A percentile compares a stretch with the other conserved stretches of the same genome.
These are phyloP conservation scores for Aurelia sp. DNA, from an alignment of 30 jellyfish, hydroid and myxozoan genomes.

Conservation along the genomic window DNA sequence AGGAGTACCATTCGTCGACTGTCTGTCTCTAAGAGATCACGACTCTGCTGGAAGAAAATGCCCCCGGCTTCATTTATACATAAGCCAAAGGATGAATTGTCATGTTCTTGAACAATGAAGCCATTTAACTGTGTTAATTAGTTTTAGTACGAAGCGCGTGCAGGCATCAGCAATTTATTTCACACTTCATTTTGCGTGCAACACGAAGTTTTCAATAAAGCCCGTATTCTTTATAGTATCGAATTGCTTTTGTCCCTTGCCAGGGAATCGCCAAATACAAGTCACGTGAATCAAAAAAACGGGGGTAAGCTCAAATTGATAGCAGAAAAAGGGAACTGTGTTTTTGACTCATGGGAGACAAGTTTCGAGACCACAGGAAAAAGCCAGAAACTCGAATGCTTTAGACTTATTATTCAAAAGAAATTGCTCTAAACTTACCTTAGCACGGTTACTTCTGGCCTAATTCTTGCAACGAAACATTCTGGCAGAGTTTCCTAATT, in stretches of 20 bases:
- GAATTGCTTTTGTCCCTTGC: conserved; percentile 20
- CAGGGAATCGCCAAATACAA: conserved; percentile 43
- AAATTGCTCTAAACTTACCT: too few relatives aligned
- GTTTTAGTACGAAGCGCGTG: conserved; percentile 47
- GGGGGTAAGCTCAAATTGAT: not conserved
- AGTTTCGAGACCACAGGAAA: too few relatives aligned
- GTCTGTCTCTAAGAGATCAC: too few relatives aligned
- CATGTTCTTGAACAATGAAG: conserved; percentile 19
- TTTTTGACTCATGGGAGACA: too few relatives aligned
- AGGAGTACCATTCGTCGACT: too few relatives aligned
- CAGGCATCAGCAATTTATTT: not conserved
- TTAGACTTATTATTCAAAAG: too few relatives aligned
- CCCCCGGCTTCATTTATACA: conserved; percentile 36
- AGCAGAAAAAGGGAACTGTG: too few relatives aligned
- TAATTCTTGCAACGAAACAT: too few relatives aligned
- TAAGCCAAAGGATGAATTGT: conserved; percentile 19
- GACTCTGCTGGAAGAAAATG: not conserved
- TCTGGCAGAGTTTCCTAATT: too few relatives aligned
- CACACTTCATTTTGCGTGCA: conserved; percentile 45
- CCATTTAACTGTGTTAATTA: conserved; percentile 51
- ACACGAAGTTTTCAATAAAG: conserved; percentile 27
- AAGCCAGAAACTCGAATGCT: too few relatives aligned
- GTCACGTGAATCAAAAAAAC: not conserved
- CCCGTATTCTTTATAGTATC: conserved; percentile 16
- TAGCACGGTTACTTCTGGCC: too few relatives aligned